These are phyloP conservation scores for Pongo abelii DNA, from an alignment of 2,113 vertebrate species.

Conservation along the genomic window DNA sequence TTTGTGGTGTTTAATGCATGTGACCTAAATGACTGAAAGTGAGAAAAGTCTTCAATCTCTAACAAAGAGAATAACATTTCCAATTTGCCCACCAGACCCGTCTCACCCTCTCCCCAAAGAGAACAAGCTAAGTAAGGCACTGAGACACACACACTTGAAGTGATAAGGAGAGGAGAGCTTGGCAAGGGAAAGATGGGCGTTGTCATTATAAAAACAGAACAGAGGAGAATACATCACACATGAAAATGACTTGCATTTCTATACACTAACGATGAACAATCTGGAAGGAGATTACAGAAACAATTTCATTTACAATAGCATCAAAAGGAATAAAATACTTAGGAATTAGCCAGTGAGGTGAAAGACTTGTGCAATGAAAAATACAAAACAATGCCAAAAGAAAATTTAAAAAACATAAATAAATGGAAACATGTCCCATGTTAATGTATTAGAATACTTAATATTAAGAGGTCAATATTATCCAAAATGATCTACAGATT, in stretches of 20 bases:
- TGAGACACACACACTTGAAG: background rate
- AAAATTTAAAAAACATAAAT: background rate
- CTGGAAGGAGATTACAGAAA: background rate
- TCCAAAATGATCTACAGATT: background rate
- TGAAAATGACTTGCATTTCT: background rate
- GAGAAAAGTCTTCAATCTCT: background rate
- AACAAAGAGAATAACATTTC: background rate
- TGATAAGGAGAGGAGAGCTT: background rate
- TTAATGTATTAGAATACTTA: background rate
- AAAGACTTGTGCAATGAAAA: background rate
- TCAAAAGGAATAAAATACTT: background rate
- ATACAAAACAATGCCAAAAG: background rate
- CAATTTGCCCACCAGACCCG: background rate
- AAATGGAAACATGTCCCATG: background rate
- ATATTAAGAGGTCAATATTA: background rate
- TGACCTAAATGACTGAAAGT: background rate
- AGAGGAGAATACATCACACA: background rate
- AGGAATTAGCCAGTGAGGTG: background rate
- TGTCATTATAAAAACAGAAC: background rate
- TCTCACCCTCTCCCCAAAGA: background rate
- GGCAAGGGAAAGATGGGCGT: rapidly evolving
- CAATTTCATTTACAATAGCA: background rate
- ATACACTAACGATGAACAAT: background rate
- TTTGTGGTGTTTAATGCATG: background rate
- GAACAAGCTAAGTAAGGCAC: background rate